phyloP scores from a whole-genome alignment of 64 coral and sea anemone species.

The Pocillopora damicornis region DNA sequence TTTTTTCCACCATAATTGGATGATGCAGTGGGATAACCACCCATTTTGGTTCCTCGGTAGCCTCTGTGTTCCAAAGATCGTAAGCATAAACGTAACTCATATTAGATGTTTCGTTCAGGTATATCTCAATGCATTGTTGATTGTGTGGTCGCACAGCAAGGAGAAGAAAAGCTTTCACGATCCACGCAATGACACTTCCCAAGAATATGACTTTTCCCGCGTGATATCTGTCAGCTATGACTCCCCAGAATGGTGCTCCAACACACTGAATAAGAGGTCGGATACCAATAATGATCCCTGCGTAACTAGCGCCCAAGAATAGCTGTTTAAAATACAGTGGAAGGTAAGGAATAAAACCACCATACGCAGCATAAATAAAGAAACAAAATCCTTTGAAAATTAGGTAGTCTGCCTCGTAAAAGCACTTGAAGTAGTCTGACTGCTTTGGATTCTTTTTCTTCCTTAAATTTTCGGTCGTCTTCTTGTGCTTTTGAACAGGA shows the following conservation, averaged over 20 bases:
- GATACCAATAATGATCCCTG: slow-evolving; percentile 65
- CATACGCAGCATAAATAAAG: slow-evolving; percentile 71
- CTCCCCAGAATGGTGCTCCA: slow-evolving; percentile 71
- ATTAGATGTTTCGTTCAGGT: slow-evolving; percentile 42
- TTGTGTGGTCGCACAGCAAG: slow-evolving; percentile 47
- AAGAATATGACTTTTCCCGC: slow-evolving; percentile 59
- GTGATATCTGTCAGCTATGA: slow-evolving; percentile 67
- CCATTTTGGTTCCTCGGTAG: neutral
- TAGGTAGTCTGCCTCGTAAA: slow-evolving; percentile 55
- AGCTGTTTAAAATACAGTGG: slow-evolving; percentile 78
- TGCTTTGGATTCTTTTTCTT: neutral
- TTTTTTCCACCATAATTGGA: slow-evolving; percentile 4
- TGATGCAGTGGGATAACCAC: slow-evolving; percentile 1
- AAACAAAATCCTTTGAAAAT: slow-evolving; percentile 80
- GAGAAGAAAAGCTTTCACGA: slow-evolving; percentile 65
- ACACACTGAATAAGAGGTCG: slow-evolving; percentile 64
- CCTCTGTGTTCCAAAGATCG: slow-evolving; percentile 48
- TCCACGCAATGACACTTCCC: slow-evolving; percentile 60
- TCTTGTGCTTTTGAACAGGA: neutral
- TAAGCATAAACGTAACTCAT: slow-evolving; percentile 37
- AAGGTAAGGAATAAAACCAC: slow-evolving; percentile 66
- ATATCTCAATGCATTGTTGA: slow-evolving; percentile 61
- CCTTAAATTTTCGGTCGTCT: neutral
- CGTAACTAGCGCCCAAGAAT: slow-evolving; percentile 55
- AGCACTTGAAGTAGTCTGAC: slow-evolving; percentile 18